Evolutionary conservation across 2,888 invertebrate species (phyloP), one percentile per base, ranked within the genome.

Genomic region (Polyommatus iphigenia): DNA sequence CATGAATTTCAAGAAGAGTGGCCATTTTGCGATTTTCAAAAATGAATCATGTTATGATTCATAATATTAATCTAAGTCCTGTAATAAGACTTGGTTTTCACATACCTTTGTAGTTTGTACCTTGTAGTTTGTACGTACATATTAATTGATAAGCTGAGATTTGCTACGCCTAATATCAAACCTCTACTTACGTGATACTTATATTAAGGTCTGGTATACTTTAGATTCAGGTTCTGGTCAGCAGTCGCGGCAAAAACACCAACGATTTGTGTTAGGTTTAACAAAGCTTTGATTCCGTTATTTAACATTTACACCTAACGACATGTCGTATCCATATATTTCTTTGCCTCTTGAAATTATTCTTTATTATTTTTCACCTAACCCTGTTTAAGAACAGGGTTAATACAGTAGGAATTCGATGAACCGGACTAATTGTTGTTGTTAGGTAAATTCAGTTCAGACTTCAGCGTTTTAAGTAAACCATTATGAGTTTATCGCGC

Each of bases 211-310:
- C 20, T 59, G 20, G 20, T 59, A 54, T 67, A 67, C 67, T 32
- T 67, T 2, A 67, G 18, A 67, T 67, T 67, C 15, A 67, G 29
- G 15, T 67, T 67, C 29, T 32, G 29, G 67, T 67, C 32, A 46
- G 73, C 18, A 24, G 73, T 20, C n/a, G 73, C 10, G 73, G 20
- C 13, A 73, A 73, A 73, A 73, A 73, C 46, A 10, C 8, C 46
- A 18, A 46, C 73, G 73, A 73, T 46, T 73, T 73, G 73, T 73
- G 73, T 73, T 73, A 73, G 13, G 46, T 41, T 46, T 41, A 73
- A 73, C 73, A 73, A 73, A 41, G 46, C 10, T 73, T 18, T 46
- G 73, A 41, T 46, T 20, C 73, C 73, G 73, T 73, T 73, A 73
- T 46, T 24, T 10, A 5, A 20, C 41, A 6, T 73, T 73, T 41